Conservation (phyloP, 2,797 vertebrate species). For the Petrocephalus sullivani region DNA sequence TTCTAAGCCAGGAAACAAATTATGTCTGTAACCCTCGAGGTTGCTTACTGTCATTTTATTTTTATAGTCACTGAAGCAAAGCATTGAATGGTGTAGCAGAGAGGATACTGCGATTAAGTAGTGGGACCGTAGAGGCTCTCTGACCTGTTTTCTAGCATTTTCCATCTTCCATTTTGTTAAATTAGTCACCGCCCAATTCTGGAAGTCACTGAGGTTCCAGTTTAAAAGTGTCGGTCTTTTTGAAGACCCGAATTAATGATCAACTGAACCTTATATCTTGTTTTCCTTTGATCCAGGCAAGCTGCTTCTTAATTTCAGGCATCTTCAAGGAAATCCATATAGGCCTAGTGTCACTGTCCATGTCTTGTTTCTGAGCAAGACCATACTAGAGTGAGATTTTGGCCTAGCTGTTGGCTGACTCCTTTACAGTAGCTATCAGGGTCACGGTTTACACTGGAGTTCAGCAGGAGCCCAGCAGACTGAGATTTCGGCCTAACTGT, state of each 20-base stretch:
- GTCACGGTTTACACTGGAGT: background rate
- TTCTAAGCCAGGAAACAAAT: background rate
- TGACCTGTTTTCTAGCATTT: conserved; percentile 11
- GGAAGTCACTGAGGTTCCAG: conserved; percentile 10
- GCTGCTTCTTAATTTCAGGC: background rate
- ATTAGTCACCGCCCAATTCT: conserved; percentile 19
- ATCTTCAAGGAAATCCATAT: background rate
- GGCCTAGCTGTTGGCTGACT: background rate
- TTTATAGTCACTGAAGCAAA: background rate
- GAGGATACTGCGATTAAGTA: background rate
- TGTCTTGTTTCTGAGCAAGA: background rate
- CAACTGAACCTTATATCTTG: background rate
- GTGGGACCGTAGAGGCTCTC: background rate
- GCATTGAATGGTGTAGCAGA: background rate
- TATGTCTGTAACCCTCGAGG: background rate
- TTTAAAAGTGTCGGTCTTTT: background rate
- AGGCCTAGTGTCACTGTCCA: background rate
- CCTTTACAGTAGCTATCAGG: background rate
- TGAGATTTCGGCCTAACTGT: background rate
- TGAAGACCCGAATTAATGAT: background rate
- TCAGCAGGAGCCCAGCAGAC: background rate
- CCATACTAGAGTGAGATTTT: no score
- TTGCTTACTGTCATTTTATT: background rate
- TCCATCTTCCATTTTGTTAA: conserved; percentile 16
- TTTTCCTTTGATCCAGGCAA: background rate